Evolutionary conservation across 92 coral and sea anemone genomes (phyloP).

Genomic region (Bergia puertoricense): DNA sequence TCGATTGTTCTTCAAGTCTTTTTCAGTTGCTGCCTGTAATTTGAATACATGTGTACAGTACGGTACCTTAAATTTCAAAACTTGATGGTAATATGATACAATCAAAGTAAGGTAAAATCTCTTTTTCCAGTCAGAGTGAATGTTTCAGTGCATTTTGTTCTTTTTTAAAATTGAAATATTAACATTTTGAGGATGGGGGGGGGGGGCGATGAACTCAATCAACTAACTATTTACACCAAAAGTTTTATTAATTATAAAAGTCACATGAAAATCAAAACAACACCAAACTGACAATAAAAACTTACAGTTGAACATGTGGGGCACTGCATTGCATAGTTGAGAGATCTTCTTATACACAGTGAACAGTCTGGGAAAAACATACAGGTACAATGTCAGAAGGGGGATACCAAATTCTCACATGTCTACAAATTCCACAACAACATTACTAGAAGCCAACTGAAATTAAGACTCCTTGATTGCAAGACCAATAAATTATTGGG

Average conservation of each 20-base stretch:
- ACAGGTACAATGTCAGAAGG: too few species aligned
- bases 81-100: not conserved
- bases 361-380: conserved; percentile 72
- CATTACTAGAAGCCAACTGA: too few species aligned
- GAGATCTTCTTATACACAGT: conserved; percentile 81
- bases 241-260: not conserved
- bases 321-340: conserved; percentile 69
- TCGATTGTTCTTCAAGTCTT: conserved; percentile 79
- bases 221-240: not conserved
- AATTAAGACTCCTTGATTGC: too few species aligned
- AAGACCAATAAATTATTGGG: too few species aligned
- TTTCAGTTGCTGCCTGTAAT: conserved; percentile 64
- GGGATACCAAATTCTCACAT: too few species aligned
- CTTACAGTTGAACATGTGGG: conserved; percentile 89
- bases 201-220: too few species aligned
- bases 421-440: too few species aligned
- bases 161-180: too few species aligned
- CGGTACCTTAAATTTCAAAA: not conserved
- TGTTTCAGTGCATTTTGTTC: too few species aligned
- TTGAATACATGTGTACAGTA: not conserved
- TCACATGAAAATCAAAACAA: not conserved
- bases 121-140: not conserved
- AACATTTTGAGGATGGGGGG: too few species aligned
- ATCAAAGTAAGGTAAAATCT: not conserved
- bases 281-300: not conserved